Percentiles rank a stretch among this genome's conserved stretches.
Evolutionary conservation across 2,888 invertebrate genomes (phyloP).

Genomic region (Mimumesa dahlbomi): DNA sequence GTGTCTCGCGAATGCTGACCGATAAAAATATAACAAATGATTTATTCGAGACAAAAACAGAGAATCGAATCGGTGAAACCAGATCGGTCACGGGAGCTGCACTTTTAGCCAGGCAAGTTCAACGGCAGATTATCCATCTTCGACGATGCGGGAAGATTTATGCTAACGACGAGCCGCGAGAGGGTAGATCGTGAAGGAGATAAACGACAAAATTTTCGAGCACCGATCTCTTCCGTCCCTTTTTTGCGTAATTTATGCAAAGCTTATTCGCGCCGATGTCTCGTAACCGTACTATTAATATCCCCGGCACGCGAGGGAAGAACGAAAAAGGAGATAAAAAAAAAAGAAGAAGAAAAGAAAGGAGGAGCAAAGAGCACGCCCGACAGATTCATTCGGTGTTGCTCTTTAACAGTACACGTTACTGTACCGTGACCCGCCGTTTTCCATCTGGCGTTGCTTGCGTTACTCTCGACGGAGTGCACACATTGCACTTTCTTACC

Average conservation of each 20-base stretch:
- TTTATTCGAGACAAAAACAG: too few relatives aligned
- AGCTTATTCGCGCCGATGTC: conserved; percentile 47
- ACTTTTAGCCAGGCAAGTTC: neutral
- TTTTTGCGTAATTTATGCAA: conserved; percentile 48
- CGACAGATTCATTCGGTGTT: conserved; percentile 44
- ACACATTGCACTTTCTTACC: conserved; percentile 27
- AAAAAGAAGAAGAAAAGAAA: neutral
- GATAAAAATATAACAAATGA: too few relatives aligned
- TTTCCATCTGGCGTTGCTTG: conserved; percentile 68
- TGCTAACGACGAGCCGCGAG: neutral
- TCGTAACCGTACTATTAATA: conserved; percentile 60
- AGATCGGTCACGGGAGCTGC: conserved; percentile 15
- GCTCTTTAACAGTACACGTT: conserved; percentile 75
- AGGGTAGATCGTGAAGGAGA: conserved; percentile 21
- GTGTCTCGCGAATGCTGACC: too few relatives aligned
- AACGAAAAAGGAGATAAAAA: conserved; percentile 11
- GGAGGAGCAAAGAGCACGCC: conserved; percentile 29
- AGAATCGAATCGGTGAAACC: too few relatives aligned
- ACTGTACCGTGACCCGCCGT: conserved; percentile 74
- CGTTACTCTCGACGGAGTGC: conserved; percentile 22
- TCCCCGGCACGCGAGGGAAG: conserved; percentile 47
- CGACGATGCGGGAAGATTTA: conserved; percentile 1
- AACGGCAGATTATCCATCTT: conserved; percentile 10
- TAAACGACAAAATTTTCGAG: conserved; percentile 5
- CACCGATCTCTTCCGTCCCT: conserved; percentile 4